Conservation (phyloP, 2,797 vertebrate species). For the Kryptolebias ocellatus region DNA sequence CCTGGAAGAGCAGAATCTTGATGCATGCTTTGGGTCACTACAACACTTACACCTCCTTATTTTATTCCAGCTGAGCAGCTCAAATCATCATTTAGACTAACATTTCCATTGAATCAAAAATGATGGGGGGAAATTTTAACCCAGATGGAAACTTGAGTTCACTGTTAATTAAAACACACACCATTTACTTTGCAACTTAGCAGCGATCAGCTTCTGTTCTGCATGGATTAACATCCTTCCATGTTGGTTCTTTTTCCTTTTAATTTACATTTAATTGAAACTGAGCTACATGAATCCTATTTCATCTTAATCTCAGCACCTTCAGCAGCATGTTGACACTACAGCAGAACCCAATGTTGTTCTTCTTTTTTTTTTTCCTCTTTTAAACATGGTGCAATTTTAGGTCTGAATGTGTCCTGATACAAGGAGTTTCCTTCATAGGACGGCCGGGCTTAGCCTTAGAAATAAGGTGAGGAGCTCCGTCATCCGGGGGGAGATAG, state of each 20-base stretch:
- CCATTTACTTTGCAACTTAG: background rate
- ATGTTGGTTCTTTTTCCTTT: no score
- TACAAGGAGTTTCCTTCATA: no score
- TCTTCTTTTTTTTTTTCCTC: background rate
- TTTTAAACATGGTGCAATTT: constrained; percentile 5
- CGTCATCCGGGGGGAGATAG: no score
- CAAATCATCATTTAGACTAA: background rate
- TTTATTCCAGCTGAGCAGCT: background rate
- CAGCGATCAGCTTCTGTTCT: no score
- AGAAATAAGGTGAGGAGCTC: no score
- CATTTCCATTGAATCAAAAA: no score
- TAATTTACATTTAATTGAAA: background rate
- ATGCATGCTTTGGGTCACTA: background rate
- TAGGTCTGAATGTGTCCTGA: background rate
- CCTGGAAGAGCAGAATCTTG: background rate
- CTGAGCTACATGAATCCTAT: background rate
- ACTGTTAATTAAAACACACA: constrained; percentile 7
- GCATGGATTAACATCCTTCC: no score
- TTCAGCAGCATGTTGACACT: background rate
- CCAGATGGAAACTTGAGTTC: background rate
- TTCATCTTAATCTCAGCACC: background rate
- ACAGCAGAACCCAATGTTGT: background rate
- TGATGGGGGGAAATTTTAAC: no score
- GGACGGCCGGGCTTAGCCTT: no score
- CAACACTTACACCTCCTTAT: background rate